A percentile compares a stretch with the other conserved stretches of the same genome.
Conservation (phyloP, 2,888 invertebrate genomes). For the Nasonovia ribisnigri region DNA sequence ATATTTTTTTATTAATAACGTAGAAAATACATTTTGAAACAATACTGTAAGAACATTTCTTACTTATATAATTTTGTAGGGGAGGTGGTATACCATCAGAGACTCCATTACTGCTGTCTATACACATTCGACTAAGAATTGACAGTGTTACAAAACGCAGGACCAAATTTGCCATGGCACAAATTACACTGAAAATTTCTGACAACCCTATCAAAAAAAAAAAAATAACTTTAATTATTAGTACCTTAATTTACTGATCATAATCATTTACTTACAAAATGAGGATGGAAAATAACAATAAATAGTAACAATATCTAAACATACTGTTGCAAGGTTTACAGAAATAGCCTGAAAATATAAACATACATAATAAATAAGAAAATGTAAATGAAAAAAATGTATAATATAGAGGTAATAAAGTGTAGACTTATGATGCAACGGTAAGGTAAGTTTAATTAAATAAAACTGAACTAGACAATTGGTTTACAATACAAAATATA, state of each 20-base stretch:
- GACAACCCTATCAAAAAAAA: constrained; percentile 28
- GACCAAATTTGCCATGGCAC: constrained; percentile 53
- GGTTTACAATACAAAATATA: background rate
- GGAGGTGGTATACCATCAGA: constrained; percentile 58
- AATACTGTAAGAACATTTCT: background rate
- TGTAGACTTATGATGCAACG: background rate
- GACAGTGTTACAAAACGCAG: constrained; percentile 57
- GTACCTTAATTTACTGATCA: background rate
- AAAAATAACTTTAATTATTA: background rate
- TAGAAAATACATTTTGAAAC: background rate
- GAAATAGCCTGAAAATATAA: constrained; percentile 61
- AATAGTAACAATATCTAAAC: constrained; percentile 49
- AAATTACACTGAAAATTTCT: constrained; percentile 55
- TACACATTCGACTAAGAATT: constrained; percentile 57
- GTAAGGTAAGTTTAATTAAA: background rate
- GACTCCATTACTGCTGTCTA: constrained; percentile 56
- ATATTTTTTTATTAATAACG: background rate
- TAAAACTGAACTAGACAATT: background rate
- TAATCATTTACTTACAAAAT: constrained; percentile 53
- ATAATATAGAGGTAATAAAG: background rate
- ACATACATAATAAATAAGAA: background rate
- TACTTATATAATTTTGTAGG: constrained; percentile 61
- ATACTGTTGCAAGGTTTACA: constrained; percentile 51
- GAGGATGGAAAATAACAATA: constrained; percentile 54
- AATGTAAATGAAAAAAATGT: background rate